These are phyloP conservation scores for Haliaeetus leucogaster DNA, from an alignment of 2,113 vertebrate genomes.

Conservation along the genomic window DNA sequence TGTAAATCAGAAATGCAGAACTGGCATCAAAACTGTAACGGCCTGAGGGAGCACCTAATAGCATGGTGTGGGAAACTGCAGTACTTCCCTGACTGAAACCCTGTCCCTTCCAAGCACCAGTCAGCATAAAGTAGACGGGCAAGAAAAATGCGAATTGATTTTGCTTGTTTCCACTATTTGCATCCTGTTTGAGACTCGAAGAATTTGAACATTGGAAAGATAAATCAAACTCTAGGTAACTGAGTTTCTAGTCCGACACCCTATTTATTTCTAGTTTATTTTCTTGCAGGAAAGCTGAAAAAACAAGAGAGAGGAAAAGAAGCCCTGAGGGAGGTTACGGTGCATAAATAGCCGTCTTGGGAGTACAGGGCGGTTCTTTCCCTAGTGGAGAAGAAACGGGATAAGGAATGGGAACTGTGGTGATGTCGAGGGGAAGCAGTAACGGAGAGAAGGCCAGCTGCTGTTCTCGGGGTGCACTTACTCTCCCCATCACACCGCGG, in stretches of 20 bases:
- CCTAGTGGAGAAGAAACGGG: too few species aligned
- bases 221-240: not conserved
- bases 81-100: not conserved
- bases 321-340: not conserved
- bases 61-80: not conserved
- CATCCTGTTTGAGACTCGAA: not conserved
- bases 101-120: not conserved
- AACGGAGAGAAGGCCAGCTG: not conserved
- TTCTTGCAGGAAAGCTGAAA: not conserved
- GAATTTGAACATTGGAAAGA: not conserved
- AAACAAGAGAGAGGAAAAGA: not conserved
- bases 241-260: not conserved
- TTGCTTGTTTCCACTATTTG: not conserved
- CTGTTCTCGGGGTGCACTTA: fast-evolving
- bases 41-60: not conserved
- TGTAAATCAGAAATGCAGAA: not conserved
- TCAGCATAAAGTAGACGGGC: not conserved
- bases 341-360: not conserved
- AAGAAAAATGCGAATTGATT: not conserved
- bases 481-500: not conserved
- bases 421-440: not conserved
- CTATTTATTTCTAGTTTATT: not conserved
- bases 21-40: not conserved
- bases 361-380: fast-evolving
- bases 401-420: fast-evolving